These are phyloP conservation scores for Passerina amoena DNA, from an alignment of 2,113 vertebrate genomes.

Conservation along the genomic window DNA sequence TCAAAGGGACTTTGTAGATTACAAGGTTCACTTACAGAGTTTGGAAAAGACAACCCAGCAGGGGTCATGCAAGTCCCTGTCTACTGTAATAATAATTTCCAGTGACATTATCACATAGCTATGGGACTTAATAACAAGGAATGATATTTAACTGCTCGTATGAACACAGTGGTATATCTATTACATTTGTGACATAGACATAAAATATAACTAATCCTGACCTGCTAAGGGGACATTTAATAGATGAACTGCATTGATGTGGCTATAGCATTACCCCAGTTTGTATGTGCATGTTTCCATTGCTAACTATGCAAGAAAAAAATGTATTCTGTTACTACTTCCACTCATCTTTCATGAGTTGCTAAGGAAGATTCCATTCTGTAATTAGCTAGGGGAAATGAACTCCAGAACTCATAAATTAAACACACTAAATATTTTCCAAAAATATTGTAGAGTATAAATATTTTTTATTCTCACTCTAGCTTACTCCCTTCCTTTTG, in stretches of 20 bases:
- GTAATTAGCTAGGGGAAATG: slow-evolving; percentile 6
- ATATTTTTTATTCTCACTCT: neutral
- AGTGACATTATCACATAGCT: neutral
- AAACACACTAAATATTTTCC: neutral
- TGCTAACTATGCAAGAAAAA: neutral
- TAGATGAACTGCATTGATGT: neutral
- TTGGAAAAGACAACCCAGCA: slow-evolving; percentile 38
- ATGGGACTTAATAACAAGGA: neutral
- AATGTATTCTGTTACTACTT: neutral
- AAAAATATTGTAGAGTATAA: slow-evolving; percentile 5
- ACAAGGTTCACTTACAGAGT: neutral
- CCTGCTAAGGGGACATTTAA: neutral
- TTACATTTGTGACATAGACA: neutral
- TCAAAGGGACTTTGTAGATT: neutral
- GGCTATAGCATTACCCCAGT: neutral
- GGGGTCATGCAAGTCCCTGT: slow-evolving; percentile 32
- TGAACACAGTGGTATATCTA: neutral
- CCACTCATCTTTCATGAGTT: slow-evolving; percentile 27
- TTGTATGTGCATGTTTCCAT: neutral
- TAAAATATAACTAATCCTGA: neutral
- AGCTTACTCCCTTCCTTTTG: neutral
- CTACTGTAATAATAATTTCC: slow-evolving; percentile 3
- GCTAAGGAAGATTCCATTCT: neutral
- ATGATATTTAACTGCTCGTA: neutral
- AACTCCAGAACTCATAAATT: neutral